Conservation (phyloP, 2,113 vertebrate species). For the Ahaetulla prasina region DNA sequence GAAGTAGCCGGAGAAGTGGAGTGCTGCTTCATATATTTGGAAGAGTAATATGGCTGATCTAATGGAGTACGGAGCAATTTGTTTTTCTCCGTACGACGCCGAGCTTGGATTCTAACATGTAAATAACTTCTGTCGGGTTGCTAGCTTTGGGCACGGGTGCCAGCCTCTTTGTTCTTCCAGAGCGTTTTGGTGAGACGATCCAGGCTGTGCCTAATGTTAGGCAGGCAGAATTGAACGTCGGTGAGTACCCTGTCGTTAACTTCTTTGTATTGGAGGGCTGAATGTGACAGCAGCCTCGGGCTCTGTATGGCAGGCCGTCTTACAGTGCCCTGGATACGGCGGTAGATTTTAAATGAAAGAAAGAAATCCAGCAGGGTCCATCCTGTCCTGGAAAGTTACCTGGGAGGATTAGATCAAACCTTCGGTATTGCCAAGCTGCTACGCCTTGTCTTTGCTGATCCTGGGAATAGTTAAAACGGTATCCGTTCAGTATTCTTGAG, state of each 20-base stretch:
- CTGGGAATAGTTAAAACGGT: not conserved
- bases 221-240: slow-evolving; percentile 36
- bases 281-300: slow-evolving; percentile 44
- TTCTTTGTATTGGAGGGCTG: slow-evolving; percentile 55
- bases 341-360: not conserved
- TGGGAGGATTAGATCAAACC: not conserved
- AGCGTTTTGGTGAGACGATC: slow-evolving; percentile 46
- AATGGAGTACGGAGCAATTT: slow-evolving; percentile 35
- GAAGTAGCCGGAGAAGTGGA: slow-evolving; percentile 34
- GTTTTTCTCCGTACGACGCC: slow-evolving; percentile 10
- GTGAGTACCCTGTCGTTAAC: slow-evolving; percentile 53
- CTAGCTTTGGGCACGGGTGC: slow-evolving; percentile 26
- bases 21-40: not conserved
- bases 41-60: slow-evolving; percentile 42
- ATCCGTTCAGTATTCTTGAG: not conserved
- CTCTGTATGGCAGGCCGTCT: not conserved
- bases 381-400: slow-evolving; percentile 39
- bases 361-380: not conserved
- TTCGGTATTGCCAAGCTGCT: not conserved
- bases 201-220: slow-evolving; percentile 47
- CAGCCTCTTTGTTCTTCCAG: slow-evolving; percentile 43
- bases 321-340: not conserved
- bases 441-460: not conserved
- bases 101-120: slow-evolving; percentile 36
- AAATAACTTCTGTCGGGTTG: slow-evolving; percentile 54